Evolutionary conservation across 2,797 vertebrate genomes (phyloP).

Genomic region (Cynopterus sphinx): DNA sequence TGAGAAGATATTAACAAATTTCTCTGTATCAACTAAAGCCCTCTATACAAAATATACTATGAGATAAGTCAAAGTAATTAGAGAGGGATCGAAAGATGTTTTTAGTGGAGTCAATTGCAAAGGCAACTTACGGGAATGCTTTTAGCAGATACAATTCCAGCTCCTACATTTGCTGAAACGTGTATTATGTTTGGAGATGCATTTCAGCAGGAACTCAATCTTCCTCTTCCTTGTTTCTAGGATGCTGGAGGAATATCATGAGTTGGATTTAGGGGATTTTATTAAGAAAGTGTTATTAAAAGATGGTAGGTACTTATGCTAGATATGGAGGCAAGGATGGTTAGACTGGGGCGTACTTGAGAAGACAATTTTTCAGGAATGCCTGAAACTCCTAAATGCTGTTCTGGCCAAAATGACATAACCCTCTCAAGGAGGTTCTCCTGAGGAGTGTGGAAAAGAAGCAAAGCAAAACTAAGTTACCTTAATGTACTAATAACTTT

Average conservation of each 20-base stretch:
- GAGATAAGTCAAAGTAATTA: conserved; percentile 56
- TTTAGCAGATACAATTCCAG: not conserved
- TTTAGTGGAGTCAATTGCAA: not conserved
- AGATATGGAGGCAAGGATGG: not conserved
- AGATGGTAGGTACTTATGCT: not conserved
- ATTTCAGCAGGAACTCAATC: not conserved
- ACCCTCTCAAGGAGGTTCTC: not conserved
- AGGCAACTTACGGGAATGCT: not conserved
- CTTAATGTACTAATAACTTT: not conserved
- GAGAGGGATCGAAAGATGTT: not conserved
- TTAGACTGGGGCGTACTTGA: not conserved
- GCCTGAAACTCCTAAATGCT: not conserved
- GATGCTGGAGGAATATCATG: not conserved
- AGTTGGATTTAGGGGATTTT: not conserved
- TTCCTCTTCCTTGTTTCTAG: not conserved
- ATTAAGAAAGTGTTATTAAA: not conserved
- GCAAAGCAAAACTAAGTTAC: not conserved
- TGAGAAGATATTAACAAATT: conserved; percentile 65
- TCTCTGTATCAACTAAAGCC: conserved; percentile 54
- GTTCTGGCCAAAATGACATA: not conserved
- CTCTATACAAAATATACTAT: not conserved
- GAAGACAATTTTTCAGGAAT: not conserved
- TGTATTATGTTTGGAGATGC: too few species aligned
- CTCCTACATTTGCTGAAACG: not conserved
- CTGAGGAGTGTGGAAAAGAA: not conserved